phyloP scores from a whole-genome alignment of 2,888 invertebrate genomes.

The Tipula lateralis region DNA sequence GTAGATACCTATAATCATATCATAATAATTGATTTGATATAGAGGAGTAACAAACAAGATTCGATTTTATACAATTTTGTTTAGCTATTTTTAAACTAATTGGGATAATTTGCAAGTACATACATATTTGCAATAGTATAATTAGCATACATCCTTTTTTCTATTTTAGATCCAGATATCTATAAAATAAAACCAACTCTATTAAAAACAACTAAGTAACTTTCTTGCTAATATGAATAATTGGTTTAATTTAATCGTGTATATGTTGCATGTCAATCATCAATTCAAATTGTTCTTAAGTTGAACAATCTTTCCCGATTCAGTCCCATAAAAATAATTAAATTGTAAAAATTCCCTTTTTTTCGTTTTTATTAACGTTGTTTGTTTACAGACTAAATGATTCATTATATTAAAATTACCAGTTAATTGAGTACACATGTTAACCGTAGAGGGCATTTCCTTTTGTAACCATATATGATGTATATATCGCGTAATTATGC shows the following conservation, averaged over 20 bases:
- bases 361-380: not conserved
- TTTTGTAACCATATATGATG: not conserved
- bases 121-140: not conserved
- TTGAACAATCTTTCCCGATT: not conserved
- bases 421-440: not conserved
- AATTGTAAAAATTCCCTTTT: not conserved
- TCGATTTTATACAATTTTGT: not conserved
- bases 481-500: not conserved
- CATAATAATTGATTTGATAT: constrained; percentile 9
- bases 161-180: not conserved
- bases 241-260: not conserved
- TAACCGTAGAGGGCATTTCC: not conserved
- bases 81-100: not conserved
- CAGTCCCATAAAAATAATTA: not conserved
- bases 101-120: not conserved
- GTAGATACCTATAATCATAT: not conserved
- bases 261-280: not conserved
- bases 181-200: not conserved
- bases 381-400: not conserved
- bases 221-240: not conserved
- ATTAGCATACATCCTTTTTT: not conserved
- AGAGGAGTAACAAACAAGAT: not conserved
- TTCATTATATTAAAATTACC: not conserved
- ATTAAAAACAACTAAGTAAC: not conserved
- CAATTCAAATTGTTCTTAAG: not conserved